Percentiles rank a stretch among this genome's conserved stretches.
phyloP scores from a whole-genome alignment of 2,797 vertebrate species.

The Agapornis canus region DNA sequence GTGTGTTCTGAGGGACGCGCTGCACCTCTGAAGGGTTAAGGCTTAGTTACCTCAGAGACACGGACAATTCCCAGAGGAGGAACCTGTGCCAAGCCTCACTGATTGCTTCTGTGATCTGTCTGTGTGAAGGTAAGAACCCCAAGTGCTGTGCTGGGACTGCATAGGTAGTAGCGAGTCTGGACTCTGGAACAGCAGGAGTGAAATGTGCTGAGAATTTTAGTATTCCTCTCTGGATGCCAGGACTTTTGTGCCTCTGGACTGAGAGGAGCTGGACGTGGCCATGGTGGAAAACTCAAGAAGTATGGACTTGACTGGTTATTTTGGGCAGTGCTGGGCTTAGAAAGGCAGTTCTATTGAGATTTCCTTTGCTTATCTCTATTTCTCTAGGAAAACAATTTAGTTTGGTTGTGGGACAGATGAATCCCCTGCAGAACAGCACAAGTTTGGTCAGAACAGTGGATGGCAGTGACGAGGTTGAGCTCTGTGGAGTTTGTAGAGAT shows the following conservation, averaged over 20 bases:
- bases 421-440: background rate
- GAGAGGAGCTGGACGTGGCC: background rate
- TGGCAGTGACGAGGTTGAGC: background rate
- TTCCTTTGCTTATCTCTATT: background rate
- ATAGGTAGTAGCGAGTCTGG: background rate
- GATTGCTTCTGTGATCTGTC: background rate
- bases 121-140: background rate
- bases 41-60: background rate
- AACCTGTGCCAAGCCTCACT: background rate
- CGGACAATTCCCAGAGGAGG: background rate
- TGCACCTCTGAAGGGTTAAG: background rate
- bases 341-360: background rate
- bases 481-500: background rate
- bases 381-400: background rate
- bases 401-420: background rate
- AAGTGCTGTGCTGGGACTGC: background rate
- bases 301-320: background rate
- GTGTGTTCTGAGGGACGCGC: background rate
- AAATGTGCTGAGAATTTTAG: background rate
- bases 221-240: background rate
- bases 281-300: background rate
- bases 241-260: background rate
- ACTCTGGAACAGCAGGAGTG: background rate
- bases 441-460: background rate
- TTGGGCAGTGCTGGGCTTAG: background rate